Evolutionary conservation across 1,140 invertebrate species (phyloP), one percentile per base, ranked within the genome.

Genomic region (Pseudomyrmex sp.): DNA sequence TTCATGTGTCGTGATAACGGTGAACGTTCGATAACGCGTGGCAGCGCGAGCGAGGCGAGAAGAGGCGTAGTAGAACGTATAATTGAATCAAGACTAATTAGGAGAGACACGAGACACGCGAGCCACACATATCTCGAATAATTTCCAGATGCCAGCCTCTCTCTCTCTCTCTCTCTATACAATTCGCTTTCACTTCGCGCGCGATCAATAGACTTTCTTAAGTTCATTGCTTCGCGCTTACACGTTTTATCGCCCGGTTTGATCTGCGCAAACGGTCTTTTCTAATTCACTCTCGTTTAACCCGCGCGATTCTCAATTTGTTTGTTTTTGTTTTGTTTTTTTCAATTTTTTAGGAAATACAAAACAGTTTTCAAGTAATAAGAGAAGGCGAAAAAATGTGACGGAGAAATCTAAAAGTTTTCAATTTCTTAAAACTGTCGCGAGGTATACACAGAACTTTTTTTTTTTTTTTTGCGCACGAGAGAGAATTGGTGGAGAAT

Each of bases 11-110:
- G 58, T 75, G 63, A 18, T 82, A 46, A 46, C n/a, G 69, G 69
- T 23, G 66, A 46, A 35, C 58, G 66, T 82, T 84, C 63, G 26
- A 63, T 44, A 72, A 63, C 56, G 26, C 26, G 26, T 35, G 26
- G 26, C 26, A 35, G 4, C 35, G 35, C 35, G 77, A 75, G 46
- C 46, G 15, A 77, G 63, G 75, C 52, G 58, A 52, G 58, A 52
- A 82, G 58, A 82, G 62, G 62, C 83, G 84, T 85, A 74, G 84
- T 85, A 74, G 75, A 89, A 83, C 79, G 26, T 74, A 84, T 93
- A 92, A 93, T 93, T 91, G 88, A 85, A 72, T 86, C 50, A 35
- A 35, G 85, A 85, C 80, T 92, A 93, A 93, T 93, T 91, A 90
- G 85, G 80, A 70, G 79, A 69, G 89, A 91, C 90, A 86, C 86